Percentiles rank a stretch among this genome's conserved stretches.
phyloP scores from a whole-genome alignment of 2,113 vertebrate genomes.

The Chionomys nivalis region DNA sequence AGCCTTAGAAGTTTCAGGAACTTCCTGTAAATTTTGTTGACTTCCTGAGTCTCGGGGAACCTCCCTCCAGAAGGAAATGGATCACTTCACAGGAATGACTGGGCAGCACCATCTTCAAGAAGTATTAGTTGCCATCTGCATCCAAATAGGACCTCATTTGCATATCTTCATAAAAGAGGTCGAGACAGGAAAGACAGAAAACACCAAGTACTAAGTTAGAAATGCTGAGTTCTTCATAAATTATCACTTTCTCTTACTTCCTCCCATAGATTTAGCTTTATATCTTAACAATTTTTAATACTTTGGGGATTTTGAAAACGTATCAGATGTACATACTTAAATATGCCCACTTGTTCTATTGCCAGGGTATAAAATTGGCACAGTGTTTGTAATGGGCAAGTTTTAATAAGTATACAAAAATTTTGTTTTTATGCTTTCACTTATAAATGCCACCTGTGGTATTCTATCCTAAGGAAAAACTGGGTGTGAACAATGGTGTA shows the following conservation, averaged over 20 bases:
- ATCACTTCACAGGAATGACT: background rate
- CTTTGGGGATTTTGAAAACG: constrained; percentile 50
- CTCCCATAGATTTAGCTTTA: constrained; percentile 29
- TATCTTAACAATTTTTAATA: constrained; percentile 32
- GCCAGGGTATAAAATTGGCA: constrained; percentile 51
- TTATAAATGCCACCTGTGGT: background rate
- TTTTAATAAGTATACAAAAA: constrained; percentile 34
- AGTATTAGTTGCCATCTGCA: background rate
- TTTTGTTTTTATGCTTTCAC: constrained; percentile 21
- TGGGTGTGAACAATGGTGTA: constrained; percentile 4
- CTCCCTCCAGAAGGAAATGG: too few species aligned
- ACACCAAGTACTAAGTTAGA: background rate
- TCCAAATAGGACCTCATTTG: background rate
- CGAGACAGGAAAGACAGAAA: background rate
- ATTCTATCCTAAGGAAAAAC: background rate
- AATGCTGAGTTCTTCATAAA: constrained; percentile 53
- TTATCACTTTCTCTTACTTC: background rate
- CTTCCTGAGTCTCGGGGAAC: background rate
- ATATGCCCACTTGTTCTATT: constrained; percentile 36
- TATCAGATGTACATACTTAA: constrained; percentile 45
- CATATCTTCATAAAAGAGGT: background rate
- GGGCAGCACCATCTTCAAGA: background rate
- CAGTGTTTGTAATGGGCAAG: constrained; percentile 31
- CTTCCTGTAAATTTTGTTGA: background rate
- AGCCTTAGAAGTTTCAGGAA: background rate